Conservation (phyloP, 2,888 invertebrate species). For the Pocota personata region DNA sequence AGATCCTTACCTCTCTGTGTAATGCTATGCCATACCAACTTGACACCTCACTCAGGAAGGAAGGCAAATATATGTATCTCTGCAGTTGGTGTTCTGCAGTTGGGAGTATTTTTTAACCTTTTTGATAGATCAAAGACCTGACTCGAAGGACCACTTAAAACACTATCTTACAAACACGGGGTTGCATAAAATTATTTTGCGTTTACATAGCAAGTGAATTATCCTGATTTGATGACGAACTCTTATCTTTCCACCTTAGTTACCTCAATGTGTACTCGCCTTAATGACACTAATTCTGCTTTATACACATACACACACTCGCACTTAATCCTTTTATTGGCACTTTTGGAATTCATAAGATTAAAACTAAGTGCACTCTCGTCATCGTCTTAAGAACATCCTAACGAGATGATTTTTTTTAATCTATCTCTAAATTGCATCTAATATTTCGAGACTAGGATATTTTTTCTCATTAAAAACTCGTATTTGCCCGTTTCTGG, state of each 20-base stretch:
- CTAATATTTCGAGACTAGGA: constrained; percentile 12
- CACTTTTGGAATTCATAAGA: constrained; percentile 63
- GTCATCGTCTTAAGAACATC: constrained; percentile 53
- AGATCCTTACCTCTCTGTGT: constrained; percentile 11
- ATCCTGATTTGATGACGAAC: constrained; percentile 45
- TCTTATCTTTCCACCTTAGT: constrained; percentile 14
- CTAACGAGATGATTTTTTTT: constrained; percentile 21
- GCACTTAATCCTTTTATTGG: constrained; percentile 65
- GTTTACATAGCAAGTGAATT: constrained; percentile 44
- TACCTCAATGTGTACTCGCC: constrained; percentile 43
- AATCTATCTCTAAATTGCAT: constrained; percentile 28
- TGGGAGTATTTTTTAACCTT: not conserved
- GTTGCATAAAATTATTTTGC: constrained; percentile 27
- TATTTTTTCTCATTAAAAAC: constrained; percentile 66
- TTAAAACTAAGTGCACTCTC: constrained; percentile 67
- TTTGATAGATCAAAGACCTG: constrained; percentile 39
- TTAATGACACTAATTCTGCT: constrained; percentile 68
- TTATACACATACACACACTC: constrained; percentile 22
- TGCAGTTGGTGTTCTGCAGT: not conserved
- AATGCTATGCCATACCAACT: not conserved
- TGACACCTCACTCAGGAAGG: constrained; percentile 25
- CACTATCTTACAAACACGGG: not conserved
- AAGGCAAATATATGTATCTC: not conserved
- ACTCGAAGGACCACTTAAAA: constrained; percentile 39
- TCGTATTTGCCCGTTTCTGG: constrained; percentile 42